Base-by-base conservation (phyloP, 23 tunicate genomes). In the Diplosoma virens region DNA sequence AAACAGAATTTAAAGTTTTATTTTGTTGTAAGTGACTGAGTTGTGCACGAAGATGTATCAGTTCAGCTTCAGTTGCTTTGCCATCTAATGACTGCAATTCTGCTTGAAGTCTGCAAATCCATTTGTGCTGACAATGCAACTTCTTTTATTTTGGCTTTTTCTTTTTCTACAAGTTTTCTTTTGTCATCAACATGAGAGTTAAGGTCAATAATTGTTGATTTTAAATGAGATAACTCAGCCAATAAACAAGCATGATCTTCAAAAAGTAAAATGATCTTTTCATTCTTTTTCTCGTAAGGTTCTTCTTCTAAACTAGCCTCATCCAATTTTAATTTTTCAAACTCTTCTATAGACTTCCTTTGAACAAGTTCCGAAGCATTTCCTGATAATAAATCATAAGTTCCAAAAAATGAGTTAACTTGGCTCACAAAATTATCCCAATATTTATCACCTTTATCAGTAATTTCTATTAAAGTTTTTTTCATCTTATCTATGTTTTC, bases 31-130 rank as follows among this genome's bases (percentile, higher is more conserved):
- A 21, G 35, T 34, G 25, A 6, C 27, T 27, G 2, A 67, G 52
- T 22, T 67, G 52, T 2, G 6, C 24, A 34, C 52, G 50, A 22
- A 67, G 74, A 6, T 52, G 50, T 26, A 67, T 3, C 3, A 67
- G 28, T 36, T 67, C 74, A 67, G 25, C 52, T 67, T 67, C 52
- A 2, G 24, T 18, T 23, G 74, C 50, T 34, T 36, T 67, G 52
- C 52, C n/a, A 29, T 35, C 74, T 17, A 67, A 17, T 7, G 74
- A 35, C 52, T 67, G 74, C 50, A 67, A 37, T 21, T 67, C 74
- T 2, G 17, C 27, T 35, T 67, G 74, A 2, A 67, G 26, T 22
- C 74, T n/a, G 52, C 74, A 67, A 25, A 16, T 67, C 74, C 3
- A 9, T 11, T 22, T 18, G 23, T 34, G 50, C 52, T 11, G 52